Evolutionary conservation across 2,113 vertebrate species (phyloP).

Genomic region (Otocyon megalotis): DNA sequence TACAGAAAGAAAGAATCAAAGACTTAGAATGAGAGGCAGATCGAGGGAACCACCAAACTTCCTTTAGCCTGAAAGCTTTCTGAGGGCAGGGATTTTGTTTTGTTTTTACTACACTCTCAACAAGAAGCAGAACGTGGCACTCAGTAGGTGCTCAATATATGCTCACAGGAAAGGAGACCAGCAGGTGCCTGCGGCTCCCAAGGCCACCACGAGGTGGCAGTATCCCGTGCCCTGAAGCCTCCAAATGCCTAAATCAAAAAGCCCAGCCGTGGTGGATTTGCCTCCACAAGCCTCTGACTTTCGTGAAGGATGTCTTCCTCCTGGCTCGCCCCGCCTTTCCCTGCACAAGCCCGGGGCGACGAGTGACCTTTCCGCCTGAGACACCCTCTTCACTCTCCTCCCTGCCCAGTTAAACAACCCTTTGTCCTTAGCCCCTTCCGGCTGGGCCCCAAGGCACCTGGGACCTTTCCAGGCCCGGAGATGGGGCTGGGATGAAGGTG

Average conservation of each 20-base stretch:
- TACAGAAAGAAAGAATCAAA: not conserved
- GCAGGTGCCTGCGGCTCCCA: constrained; percentile 14
- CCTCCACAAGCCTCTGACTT: not conserved
- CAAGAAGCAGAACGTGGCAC: not conserved
- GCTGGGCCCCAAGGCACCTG: constrained; percentile 69
- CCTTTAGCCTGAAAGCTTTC: not conserved
- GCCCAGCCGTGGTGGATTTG: not conserved
- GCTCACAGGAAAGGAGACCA: not conserved
- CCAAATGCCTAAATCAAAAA: not conserved
- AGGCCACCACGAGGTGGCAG: constrained; percentile 26
- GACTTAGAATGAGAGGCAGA: not conserved
- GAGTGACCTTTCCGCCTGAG: constrained; percentile 78
- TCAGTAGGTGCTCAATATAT: too few species aligned
- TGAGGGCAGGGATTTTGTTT: not conserved
- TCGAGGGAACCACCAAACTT: not conserved
- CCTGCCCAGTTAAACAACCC: constrained; percentile 70
- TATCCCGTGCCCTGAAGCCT: not conserved
- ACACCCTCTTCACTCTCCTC: constrained; percentile 62
- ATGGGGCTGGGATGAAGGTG: constrained; percentile 60
- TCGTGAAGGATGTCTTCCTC: constrained; percentile 2
- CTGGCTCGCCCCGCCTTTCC: not conserved
- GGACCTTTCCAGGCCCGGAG: constrained; percentile 78
- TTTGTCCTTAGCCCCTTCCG: constrained; percentile 79
- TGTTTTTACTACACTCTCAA: not conserved
- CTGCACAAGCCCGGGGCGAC: constrained; percentile 60